Conservation (phyloP, 2,113 vertebrate species). For the Dicaeum eximium region DNA sequence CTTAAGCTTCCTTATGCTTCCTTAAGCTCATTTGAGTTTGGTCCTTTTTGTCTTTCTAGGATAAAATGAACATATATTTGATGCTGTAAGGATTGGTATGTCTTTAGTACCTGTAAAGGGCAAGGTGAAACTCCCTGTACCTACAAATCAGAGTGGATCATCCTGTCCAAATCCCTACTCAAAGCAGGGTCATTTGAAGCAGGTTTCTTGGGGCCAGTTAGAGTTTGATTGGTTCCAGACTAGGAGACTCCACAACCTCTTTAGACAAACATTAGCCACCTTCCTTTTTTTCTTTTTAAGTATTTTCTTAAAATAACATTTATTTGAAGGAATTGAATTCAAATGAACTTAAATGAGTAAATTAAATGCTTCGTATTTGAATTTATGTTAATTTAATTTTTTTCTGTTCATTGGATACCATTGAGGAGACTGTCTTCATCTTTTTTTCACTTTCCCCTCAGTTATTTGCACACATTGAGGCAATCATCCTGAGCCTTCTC, state of each 20-base stretch:
- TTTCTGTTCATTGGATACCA: background rate
- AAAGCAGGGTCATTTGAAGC: background rate
- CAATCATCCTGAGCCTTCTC: background rate
- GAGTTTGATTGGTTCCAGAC: background rate
- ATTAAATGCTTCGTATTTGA: background rate
- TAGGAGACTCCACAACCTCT: background rate
- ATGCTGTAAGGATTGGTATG: background rate
- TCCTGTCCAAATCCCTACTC: background rate
- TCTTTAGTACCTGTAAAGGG: background rate
- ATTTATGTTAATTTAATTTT: background rate
- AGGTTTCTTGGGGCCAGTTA: background rate
- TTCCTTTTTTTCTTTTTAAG: background rate
- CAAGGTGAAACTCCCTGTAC: background rate
- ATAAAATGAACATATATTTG: background rate
- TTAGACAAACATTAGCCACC: background rate
- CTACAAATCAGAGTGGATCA: accelerated
- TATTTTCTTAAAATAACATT: background rate
- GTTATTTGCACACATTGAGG: background rate
- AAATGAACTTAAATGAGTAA: background rate
- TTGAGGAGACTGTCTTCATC: background rate
- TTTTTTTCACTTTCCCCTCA: background rate
- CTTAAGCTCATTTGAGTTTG: background rate
- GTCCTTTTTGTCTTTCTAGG: background rate
- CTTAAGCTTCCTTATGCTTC: background rate
- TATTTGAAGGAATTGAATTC: background rate